Evolutionary conservation across 2,113 vertebrate genomes (phyloP).

Genomic region (zebrafish (Danio rerio)): DNA sequence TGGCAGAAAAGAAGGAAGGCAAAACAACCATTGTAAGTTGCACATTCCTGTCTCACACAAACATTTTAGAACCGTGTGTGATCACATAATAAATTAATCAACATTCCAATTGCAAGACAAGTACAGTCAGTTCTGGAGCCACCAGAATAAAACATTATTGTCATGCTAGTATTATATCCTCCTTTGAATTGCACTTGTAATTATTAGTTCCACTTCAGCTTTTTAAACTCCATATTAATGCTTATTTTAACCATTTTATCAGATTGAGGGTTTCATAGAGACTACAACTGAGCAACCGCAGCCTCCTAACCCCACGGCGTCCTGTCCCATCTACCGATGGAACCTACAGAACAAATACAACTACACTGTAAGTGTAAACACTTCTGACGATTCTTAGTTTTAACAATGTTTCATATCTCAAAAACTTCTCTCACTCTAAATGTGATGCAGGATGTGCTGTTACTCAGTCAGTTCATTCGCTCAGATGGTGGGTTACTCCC

Average conservation of each 20-base stretch:
- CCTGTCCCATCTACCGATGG: conserved; percentile 96
- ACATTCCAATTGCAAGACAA: not conserved
- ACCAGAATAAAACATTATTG: not conserved
- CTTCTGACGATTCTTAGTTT: not conserved
- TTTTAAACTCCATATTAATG: not conserved
- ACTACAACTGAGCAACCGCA: conserved; percentile 64
- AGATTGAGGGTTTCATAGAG: conserved; percentile 87
- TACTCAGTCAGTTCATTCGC: conserved; percentile 94
- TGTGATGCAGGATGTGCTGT: conserved; percentile 85
- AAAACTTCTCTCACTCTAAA: not conserved
- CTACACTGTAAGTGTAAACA: conserved; percentile 83
- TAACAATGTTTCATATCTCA: not conserved
- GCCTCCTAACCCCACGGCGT: conserved; percentile 90
- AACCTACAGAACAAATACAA: conserved; percentile 93
- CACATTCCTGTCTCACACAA: not conserved
- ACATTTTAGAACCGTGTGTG: not conserved
- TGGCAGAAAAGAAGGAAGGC: conserved; percentile 72
- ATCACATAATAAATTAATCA: not conserved
- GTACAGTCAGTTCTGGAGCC: not conserved
- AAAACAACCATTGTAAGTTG: conserved; percentile 71
- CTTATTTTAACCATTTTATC: conserved; percentile 54
- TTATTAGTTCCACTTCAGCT: not conserved
- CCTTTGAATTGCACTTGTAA: not conserved
- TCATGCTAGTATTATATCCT: not conserved
- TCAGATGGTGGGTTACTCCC: conserved; percentile 92